phyloP scores from a whole-genome alignment of 2,888 invertebrate species.

The Galeruca laticollis region DNA sequence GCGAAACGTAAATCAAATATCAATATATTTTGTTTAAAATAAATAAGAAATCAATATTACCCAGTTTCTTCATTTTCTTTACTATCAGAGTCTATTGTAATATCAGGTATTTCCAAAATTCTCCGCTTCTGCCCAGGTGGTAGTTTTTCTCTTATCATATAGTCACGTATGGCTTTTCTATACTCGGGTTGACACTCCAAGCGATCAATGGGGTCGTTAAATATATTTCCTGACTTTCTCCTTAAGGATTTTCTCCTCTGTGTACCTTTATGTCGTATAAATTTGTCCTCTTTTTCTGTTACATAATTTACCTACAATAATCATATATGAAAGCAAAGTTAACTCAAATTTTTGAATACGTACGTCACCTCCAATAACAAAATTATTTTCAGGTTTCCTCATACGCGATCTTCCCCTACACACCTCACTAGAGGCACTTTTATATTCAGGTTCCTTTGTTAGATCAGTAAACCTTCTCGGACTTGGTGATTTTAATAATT shows the following conservation, averaged over 20 bases:
- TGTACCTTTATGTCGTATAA: constrained; percentile 42
- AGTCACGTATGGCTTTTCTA: constrained; percentile 66
- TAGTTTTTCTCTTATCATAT: constrained; percentile 62
- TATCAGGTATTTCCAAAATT: constrained; percentile 37
- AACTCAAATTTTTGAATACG: no score
- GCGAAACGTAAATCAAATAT: no score
- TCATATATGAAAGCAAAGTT: no score
- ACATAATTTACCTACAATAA: constrained; percentile 55
- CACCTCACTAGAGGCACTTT: constrained; percentile 61
- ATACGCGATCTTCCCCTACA: constrained; percentile 66
- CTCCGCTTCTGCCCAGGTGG: constrained; percentile 37
- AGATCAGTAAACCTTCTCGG: neutral
- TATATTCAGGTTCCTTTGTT: constrained; percentile 55
- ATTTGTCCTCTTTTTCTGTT: constrained; percentile 58
- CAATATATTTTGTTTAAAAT: no score
- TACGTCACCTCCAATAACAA: constrained; percentile 59
- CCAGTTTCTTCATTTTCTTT: constrained; percentile 40
- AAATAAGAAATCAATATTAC: constrained; percentile 12
- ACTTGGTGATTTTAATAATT: neutral
- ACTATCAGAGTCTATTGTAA: constrained; percentile 21
- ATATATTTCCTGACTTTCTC: constrained; percentile 55
- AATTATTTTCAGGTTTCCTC: constrained; percentile 60
- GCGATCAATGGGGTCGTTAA: constrained; percentile 59
- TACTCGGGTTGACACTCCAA: constrained; percentile 68
- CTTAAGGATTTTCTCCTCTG: constrained; percentile 43